A percentile compares a stretch with the other conserved stretches of the same genome.
Conservation (phyloP, 1,140 invertebrate species). For the Cylas formicarius region DNA sequence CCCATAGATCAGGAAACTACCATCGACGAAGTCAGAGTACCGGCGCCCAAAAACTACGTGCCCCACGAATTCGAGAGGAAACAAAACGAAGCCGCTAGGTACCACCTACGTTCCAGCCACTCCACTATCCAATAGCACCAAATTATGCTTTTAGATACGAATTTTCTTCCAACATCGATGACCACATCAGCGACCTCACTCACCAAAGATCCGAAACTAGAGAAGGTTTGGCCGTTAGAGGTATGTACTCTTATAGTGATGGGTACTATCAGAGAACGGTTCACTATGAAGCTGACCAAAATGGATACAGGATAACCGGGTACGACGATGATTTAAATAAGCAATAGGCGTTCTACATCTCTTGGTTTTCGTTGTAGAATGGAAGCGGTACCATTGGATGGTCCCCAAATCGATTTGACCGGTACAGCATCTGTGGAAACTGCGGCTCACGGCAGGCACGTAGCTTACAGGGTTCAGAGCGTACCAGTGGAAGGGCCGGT, state of each 20-base stretch:
- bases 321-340: conserved; percentile 29
- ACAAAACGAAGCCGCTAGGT: conserved; percentile 31
- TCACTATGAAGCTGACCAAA: conserved; percentile 51
- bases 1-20: too few species aligned
- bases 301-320: conserved; percentile 50
- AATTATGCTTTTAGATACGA: conserved; percentile 42
- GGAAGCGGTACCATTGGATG: conserved; percentile 41
- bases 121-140: too few species aligned
- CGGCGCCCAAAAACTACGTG: conserved; percentile 4
- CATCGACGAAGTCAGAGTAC: too few species aligned
- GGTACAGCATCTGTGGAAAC: conserved; percentile 45
- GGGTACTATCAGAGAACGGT: conserved; percentile 49
- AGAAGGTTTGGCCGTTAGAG: conserved; percentile 45
- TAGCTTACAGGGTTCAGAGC: conserved; percentile 38
- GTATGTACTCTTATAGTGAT: conserved; percentile 52
- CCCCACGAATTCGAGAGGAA: conserved; percentile 25
- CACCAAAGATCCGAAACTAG: conserved; percentile 46
- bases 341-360: conserved; percentile 1
- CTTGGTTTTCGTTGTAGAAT: conserved; percentile 12
- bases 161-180: conserved; percentile 45
- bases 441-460: conserved; percentile 35
- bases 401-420: conserved; percentile 43
- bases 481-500: conserved; percentile 31
- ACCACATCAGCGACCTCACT: conserved; percentile 46
- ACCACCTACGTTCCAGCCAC: background rate